A percentile compares a stretch with the other conserved stretches of the same genome.
Evolutionary conservation across 2,888 invertebrate species (phyloP).

Genomic region (Lasioglossum calceatum): DNA sequence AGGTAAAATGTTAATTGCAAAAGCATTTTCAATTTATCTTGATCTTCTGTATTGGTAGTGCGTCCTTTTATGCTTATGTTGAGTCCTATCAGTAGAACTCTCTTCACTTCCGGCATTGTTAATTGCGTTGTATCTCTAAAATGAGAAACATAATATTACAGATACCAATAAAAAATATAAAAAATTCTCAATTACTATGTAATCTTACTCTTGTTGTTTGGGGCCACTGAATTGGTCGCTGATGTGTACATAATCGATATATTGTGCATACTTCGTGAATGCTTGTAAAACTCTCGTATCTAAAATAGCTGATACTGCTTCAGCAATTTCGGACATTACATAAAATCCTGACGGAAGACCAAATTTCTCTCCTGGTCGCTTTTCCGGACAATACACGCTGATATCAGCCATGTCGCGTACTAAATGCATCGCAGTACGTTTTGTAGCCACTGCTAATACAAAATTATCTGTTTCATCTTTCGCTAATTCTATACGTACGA

Average conservation of each 20-base stretch:
- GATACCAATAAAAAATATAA: neutral
- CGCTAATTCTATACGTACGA: constrained; percentile 93
- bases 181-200: constrained; percentile 59
- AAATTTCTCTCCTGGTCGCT: constrained; percentile 92
- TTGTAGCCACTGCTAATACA: constrained; percentile 96
- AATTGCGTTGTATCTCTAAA: constrained; percentile 87
- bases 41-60: constrained; percentile 88
- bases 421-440: constrained; percentile 93
- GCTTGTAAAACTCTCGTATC: constrained; percentile 92
- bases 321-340: constrained; percentile 95
- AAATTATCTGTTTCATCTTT: constrained; percentile 97
- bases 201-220: constrained; percentile 93
- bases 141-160: neutral
- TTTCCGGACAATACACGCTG: constrained; percentile 93
- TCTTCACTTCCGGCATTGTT: constrained; percentile 92
- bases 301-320: constrained; percentile 93
- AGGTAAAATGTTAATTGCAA: constrained; percentile 96
- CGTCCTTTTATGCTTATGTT: constrained; percentile 89
- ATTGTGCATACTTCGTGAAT: constrained; percentile 91
- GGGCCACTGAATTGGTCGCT: constrained; percentile 98
- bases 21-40: constrained; percentile 92
- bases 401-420: constrained; percentile 97
- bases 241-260: constrained; percentile 98
- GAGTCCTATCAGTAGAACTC: constrained; percentile 93
- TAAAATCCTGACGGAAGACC: constrained; percentile 90